Base-by-base conservation (phyloP, 2,797 vertebrate species). In the Siniperca obscura region DNA sequence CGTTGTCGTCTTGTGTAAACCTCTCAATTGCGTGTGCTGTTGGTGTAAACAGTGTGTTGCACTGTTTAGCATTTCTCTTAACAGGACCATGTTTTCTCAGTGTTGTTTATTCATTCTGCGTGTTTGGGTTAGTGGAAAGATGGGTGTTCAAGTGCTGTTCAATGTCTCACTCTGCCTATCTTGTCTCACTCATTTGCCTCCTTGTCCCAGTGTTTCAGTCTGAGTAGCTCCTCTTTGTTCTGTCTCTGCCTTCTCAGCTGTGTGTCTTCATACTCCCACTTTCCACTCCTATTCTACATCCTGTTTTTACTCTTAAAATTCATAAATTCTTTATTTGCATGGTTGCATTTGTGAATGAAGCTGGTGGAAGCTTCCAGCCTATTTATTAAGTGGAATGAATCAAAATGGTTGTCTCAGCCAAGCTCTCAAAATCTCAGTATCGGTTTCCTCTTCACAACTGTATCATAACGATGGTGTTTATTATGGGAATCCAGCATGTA, bases 401-500 rank as follows among this genome's bases (percentile, higher is more conserved):
- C 52, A 40, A 25, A 64, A 52, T 34, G n/a, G 42, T 48, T 12
- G n/a, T 36, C 13, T 40, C 60, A 21, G 60, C 70, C 9, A 46
- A 17, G n/a, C 30, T 70, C 52, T 71, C 19, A 57, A 36, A 67
- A 71, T 64, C 27, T 46, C 14, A 3, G 67, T 42, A 46, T 77
- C 22, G 7, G 14, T 80, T 71, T 83, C 36, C 40, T 66, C 25
- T 52, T 65, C 8, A 5, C 57, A 69, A 25, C 42, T 60, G 22
- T 76, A 38, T 82, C 52, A 80, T 65, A 27, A 44, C 3, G 48
- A 66, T 17, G 2, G 22, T 60, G 59, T 85, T 87, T 87, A 85
- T 88, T 83, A 73, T 59, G 67, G 71, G 64, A 80, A 78, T 79
- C 73, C 56, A 68, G 84, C 80, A 73, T 75, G 27, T 86, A n/a